Base-by-base conservation (phyloP, 1,140 invertebrate genomes). In the Pectinophora gossypiella region DNA sequence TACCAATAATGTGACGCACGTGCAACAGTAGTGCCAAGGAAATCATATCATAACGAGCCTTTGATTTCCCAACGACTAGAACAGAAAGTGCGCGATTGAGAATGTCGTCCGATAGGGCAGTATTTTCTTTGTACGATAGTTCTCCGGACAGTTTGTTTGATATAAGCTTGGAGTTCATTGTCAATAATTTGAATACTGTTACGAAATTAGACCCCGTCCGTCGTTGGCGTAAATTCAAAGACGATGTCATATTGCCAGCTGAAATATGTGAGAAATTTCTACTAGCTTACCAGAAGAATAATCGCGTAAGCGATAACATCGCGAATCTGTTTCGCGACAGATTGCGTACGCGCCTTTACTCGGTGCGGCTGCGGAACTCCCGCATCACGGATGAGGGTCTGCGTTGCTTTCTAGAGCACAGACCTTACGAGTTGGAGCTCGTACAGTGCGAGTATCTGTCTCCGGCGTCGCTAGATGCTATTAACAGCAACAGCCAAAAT, bases 281-380 rank as follows among this genome's bases (percentile, higher is more conserved):
- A 3, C 78, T 91, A 51, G 80, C 89, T 10, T 91, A 91, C 56
- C 91, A 92, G 52, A 89, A 89, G 56, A 89, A 88, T 18, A 87
- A 89, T 58, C 85, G 89, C 10, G 71, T 92, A 5, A 90, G 92
- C 65, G 91, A 94, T 59, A 88, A 84, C 48, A 93, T 95, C 61
- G 90, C 95, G 3, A 89, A 91, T 56, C 88, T 96, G 54, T 96
- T 97, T 69, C 83, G 89, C 59, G 92, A 96, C 75, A 85, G 87
- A 6, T 68, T 77, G 0, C 85, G 88, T 9, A 95, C 95, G 0
- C 91, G 92, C 50, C 83, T 97, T 2, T 92, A 92, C 63, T 85
- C 90, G 38, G 90, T 97, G 2, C 90, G 90, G 64, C 84, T 97
- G 52, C 84, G 90, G 43, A 91, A 94, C 64, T 91, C 92, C n/a